Conservation (phyloP, 2,113 vertebrate species). For the Brevimyrus niger region DNA sequence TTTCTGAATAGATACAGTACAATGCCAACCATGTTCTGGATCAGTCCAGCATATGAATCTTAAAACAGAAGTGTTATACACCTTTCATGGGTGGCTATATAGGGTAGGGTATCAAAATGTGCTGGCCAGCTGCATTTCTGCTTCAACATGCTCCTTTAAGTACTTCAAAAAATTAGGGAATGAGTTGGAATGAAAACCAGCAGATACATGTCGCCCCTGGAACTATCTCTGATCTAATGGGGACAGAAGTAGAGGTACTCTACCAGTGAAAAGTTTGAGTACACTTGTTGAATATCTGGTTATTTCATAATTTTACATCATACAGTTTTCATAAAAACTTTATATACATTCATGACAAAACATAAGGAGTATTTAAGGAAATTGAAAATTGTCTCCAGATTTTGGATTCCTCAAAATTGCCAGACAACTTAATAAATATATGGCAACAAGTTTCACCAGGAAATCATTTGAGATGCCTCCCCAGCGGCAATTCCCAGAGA, state of each 20-base stretch:
- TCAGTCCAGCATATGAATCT: not conserved
- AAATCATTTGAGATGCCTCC: not conserved
- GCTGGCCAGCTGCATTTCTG: not conserved
- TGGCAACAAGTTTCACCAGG: not conserved
- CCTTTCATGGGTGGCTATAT: not conserved
- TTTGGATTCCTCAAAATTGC: not conserved
- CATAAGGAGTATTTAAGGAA: not conserved
- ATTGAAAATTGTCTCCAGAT: not conserved
- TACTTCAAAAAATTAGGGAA: not conserved
- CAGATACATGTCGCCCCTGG: not conserved
- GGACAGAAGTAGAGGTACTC: not conserved
- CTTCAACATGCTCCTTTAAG: not conserved
- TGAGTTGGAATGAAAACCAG: not conserved
- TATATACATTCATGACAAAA: not conserved
- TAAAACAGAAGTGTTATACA: not conserved
- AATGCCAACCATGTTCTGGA: not conserved
- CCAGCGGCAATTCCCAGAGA: not conserved
- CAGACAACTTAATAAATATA: not conserved
- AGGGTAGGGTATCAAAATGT: not conserved
- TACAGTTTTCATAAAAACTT: not conserved
- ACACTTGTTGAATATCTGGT: not conserved
- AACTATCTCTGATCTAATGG: not conserved
- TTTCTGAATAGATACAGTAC: not conserved
- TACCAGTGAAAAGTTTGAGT: not conserved
- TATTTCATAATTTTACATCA: not conserved